Conservation (phyloP, 2,888 invertebrate species). For the Agrochola circellaris region DNA sequence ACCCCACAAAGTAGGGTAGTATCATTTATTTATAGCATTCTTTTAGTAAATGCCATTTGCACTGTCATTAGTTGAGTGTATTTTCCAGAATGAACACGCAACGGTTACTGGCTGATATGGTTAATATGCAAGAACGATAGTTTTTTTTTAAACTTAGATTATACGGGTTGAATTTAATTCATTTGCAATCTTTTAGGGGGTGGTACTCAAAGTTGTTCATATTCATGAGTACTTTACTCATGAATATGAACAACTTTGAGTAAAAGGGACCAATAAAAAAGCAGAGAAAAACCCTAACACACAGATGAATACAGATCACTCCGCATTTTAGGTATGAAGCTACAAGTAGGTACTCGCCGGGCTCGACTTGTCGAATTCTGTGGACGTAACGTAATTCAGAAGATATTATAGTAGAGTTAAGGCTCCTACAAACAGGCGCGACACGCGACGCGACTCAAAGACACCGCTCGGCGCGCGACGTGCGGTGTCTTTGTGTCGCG, state of each 20-base stretch:
- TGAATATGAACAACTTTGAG: background rate
- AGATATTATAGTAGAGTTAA: too few relatives aligned
- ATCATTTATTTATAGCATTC: conserved; percentile 27
- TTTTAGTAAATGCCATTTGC: conserved; percentile 19
- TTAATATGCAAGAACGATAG: background rate
- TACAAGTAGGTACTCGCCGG: too few relatives aligned
- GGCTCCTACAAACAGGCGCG: too few relatives aligned
- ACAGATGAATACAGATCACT: too few relatives aligned
- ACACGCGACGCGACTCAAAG: too few relatives aligned
- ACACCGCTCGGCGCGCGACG: too few relatives aligned
- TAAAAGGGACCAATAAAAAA: background rate
- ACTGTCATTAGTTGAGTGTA: conserved; percentile 14
- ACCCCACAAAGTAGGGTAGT: background rate
- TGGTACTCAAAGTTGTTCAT: too few relatives aligned
- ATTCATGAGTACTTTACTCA: too few relatives aligned
- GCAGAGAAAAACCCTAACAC: background rate
- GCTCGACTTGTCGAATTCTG: too few relatives aligned
- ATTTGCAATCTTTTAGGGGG: background rate
- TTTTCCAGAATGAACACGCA: conserved; percentile 1
- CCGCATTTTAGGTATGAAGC: too few relatives aligned
- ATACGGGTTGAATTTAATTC: background rate
- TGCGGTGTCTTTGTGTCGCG: too few relatives aligned
- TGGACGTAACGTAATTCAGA: too few relatives aligned
- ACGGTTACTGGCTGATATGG: background rate
- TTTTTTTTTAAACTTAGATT: background rate